Percentiles rank a stretch among this genome's conserved stretches.
phyloP scores from a whole-genome alignment of 92 coral and sea anemone species.

The Porites cylindrica region DNA sequence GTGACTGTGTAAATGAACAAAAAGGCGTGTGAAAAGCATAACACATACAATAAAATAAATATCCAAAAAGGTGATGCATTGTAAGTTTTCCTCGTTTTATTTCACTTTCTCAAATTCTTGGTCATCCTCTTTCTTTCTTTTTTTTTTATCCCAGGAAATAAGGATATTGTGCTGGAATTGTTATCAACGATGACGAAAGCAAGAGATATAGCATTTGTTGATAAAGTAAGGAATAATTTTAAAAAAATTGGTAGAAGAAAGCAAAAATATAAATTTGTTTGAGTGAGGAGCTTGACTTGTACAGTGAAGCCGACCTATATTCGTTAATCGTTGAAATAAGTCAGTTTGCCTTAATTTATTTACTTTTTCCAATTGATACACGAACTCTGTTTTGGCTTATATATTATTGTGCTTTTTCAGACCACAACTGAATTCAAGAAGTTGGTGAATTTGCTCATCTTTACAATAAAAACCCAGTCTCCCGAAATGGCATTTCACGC shows the following conservation, averaged over 20 bases:
- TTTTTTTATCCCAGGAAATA: constrained; percentile 63
- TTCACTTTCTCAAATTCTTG: neutral
- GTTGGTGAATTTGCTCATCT: constrained; percentile 65
- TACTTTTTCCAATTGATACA: too few species aligned
- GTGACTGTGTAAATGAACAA: too few species aligned
- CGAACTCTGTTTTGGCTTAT: too few species aligned
- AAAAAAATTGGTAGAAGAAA: neutral
- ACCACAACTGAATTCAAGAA: constrained; percentile 78
- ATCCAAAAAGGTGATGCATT: neutral
- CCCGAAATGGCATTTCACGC: constrained; percentile 87
- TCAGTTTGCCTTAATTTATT: too few species aligned
- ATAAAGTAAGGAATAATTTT: constrained; percentile 66
- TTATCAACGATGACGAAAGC: constrained; percentile 88
- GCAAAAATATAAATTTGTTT: too few species aligned
- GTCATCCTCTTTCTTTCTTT: neutral
- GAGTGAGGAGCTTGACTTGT: too few species aligned
- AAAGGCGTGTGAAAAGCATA: too few species aligned
- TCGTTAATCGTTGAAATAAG: too few species aligned
- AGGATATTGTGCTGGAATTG: constrained; percentile 78
- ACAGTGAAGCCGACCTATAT: too few species aligned
- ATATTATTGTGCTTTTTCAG: constrained; percentile 31
- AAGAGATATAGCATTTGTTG: constrained; percentile 88
- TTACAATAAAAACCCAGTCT: constrained; percentile 72
- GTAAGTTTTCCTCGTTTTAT: neutral
- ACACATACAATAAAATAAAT: neutral